Base-by-base conservation (phyloP, 1,140 invertebrate genomes). In the Papilio helenus region DNA sequence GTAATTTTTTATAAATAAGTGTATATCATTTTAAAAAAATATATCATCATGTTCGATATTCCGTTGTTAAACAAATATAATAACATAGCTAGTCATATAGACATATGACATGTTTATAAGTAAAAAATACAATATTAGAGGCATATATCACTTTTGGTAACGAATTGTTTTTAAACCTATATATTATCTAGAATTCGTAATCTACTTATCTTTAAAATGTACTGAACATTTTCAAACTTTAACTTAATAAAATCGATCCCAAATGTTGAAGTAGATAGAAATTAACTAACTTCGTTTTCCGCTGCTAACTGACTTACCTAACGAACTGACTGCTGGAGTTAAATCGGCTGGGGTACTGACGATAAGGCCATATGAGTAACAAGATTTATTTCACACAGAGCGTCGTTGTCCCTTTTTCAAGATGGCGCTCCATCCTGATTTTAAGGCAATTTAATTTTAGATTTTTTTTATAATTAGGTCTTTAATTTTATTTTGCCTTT, bases 241-340 rank as follows among this genome's bases (percentile, higher is more conserved):
- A n/a, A n/a, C n/a, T n/a, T n/a, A n/a, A n/a, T n/a, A n/a, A n/a
- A n/a, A 74, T 74, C 44, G 20, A 74, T 51, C 20, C 2, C 14
- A 74, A 74, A 46, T 74, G 42, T 49, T 20, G 72, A 26, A 46
- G 42, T 74, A 68, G 61, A 2, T 46, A 10, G 20, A 46, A 74
- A 74, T 46, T 73, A 73, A 46, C 42, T 73, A 73, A 73, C 72
- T 20, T 73, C 72, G 72, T 73, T 46, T 23, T 23, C 72, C 20
- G 44, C 42, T 73, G 4, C 72, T 73, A 46, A 46, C 72, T 29
- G 61, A 65, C 61, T 65, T 65, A 65, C 61, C 61, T 65, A 65
- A 65, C 61, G 61, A 65, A 65, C 61, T 65, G 61, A 29, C 61
- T 65, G 61, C 12, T 65, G 23, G 26, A 65, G 61, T 65, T 65